phyloP scores from a whole-genome alignment of 1,140 invertebrate genomes.

The Scylla paramamosain region DNA sequence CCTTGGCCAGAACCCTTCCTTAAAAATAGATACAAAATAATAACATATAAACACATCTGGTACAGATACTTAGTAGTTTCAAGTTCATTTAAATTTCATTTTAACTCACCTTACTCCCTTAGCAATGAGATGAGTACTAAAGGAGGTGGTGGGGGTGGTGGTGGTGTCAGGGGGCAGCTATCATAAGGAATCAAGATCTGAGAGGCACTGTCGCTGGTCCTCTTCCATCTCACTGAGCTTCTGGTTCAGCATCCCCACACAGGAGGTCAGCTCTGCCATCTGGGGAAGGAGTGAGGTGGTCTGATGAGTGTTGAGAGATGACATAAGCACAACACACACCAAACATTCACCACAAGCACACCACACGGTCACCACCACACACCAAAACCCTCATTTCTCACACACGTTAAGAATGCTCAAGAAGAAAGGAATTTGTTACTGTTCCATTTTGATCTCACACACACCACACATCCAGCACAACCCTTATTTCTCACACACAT shows the following conservation, averaged over 20 bases:
- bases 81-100: background rate
- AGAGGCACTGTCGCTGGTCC: constrained; percentile 63
- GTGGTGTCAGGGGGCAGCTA: background rate
- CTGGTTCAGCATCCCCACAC: constrained; percentile 58
- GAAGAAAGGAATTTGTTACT: too few species aligned
- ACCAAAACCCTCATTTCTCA: too few species aligned
- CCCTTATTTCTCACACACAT: too few species aligned
- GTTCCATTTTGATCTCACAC: too few species aligned
- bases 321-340: background rate
- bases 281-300: background rate
- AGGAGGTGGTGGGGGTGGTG: background rate
- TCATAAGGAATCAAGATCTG: constrained; percentile 64
- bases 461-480: too few species aligned
- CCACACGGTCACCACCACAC: too few species aligned
- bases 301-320: background rate
- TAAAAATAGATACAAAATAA: too few species aligned
- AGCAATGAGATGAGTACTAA: background rate
- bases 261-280: constrained; percentile 55
- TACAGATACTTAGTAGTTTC: background rate
- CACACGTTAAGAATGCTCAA: too few species aligned
- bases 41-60: background rate
- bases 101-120: background rate
- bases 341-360: background rate
- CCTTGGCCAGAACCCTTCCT: too few species aligned
- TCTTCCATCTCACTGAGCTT: constrained; percentile 63